These are phyloP conservation scores for Elachura formosa DNA, from an alignment of 2,113 vertebrate species.

Conservation along the genomic window DNA sequence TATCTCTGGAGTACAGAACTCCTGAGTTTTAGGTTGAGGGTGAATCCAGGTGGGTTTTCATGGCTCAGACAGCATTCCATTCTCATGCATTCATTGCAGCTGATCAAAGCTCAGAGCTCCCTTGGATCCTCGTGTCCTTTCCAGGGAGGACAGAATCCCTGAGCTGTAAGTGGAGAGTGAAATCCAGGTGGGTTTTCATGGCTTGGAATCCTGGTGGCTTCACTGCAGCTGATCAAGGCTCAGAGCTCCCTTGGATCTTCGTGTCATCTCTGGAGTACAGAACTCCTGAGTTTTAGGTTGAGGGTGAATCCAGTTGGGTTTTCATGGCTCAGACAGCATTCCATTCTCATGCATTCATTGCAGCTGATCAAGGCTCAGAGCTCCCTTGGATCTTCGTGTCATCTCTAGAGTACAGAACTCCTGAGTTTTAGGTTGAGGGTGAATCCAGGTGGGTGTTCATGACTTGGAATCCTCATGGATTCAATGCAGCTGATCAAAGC, in stretches of 20 bases:
- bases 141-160: fast-evolving
- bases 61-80: fast-evolving
- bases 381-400: not conserved
- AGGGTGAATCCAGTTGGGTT: not conserved
- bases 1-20: fast-evolving
- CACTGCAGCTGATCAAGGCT: not conserved
- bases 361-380: no score
- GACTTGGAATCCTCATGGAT: no score
- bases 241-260: not conserved
- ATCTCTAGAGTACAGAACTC: no score
- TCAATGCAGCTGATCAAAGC: not conserved
- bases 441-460: no score
- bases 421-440: no score
- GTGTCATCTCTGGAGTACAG: not conserved
- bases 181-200: not conserved
- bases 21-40: fast-evolving
- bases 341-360: not conserved
- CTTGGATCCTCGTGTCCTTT: fast-evolving
- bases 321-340: fast-evolving
- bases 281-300: no score
- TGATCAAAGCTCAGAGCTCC: not conserved
- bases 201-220: fast-evolving
- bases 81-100: not conserved
- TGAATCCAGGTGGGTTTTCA: not conserved
- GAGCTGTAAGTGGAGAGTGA: fast-evolving